Conservation (phyloP, 30 jellyfish, hydroid and myxozoan species). For the Chrysaora quinquecirrha region DNA sequence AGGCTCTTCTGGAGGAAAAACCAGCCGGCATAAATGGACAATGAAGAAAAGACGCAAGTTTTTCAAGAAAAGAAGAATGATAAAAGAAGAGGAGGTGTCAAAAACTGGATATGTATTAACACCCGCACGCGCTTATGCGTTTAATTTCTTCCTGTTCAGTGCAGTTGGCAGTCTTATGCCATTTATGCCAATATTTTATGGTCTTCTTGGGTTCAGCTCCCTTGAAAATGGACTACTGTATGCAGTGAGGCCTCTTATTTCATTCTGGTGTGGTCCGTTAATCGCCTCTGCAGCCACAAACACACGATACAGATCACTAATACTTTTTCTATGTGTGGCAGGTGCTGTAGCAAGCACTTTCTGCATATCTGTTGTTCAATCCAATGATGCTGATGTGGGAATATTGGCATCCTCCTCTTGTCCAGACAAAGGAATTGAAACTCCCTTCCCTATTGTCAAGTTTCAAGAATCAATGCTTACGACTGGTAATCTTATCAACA, state of each 20-base stretch:
- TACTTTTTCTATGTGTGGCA: conserved; percentile 62
- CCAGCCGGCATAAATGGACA: background rate
- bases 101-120: conserved; percentile 6
- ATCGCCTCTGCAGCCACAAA: conserved; percentile 50
- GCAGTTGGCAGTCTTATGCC: conserved; percentile 71
- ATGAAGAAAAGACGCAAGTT: background rate
- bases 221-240: conserved; percentile 60
- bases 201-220: conserved; percentile 64
- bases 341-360: conserved; percentile 70
- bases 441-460: too few species aligned
- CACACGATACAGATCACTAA: conserved; percentile 25
- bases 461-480: too few species aligned
- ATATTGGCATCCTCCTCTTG: conserved; percentile 19
- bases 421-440: too few species aligned
- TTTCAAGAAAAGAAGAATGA: background rate
- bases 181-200: conserved; percentile 70
- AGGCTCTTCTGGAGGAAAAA: background rate
- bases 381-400: conserved; percentile 60
- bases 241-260: conserved; percentile 56
- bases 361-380: conserved; percentile 42
- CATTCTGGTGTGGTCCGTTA: conserved; percentile 83
- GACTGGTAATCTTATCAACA: too few species aligned
- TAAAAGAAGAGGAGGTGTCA: too few species aligned
- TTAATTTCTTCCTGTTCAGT: conserved; percentile 67
- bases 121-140: conserved; percentile 59